Base-by-base conservation (phyloP, 23 tunicate species). In the Trididemnum miniatum region DNA sequence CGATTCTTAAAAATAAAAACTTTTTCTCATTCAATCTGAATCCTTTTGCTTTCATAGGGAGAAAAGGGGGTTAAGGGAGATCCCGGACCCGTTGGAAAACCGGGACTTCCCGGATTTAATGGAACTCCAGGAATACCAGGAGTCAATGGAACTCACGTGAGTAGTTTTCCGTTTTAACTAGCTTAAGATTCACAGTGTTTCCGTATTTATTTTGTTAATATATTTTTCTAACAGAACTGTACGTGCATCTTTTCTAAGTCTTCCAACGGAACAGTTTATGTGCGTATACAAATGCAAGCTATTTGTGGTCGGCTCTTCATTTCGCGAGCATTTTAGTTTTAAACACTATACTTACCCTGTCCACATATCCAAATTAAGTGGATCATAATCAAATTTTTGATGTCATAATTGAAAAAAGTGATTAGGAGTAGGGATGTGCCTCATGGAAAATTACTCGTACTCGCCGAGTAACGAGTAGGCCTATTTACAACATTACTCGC, bases 61-160 rank as follows among this genome's bases (percentile, higher is more conserved):
- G 29, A 20, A 5, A 20, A 51, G 31, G 67, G 67, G 22, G 27
- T 62, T 27, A 64, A 76, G 29, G 89, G 89, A 37, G 77, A 64
- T 1, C 51, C 37, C 7, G 89, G 89, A 20, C 20, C 35, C 2
- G 32, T 31, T 30, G 92, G 92, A 49, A 65, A 34, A 75, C 86
- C 85, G 1, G 91, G 81, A 31, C 31, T 82, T 31, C 83, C 84
- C 24, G 92, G 92, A 0, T 20, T 30, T 2, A 83, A 84, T 72
- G 95, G 95, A 74, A 28, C 40, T 2, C 80, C 81, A 20, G 96
- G 96, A 51, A 80, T 78, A 32, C 80, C 81, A 20, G 96, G 96
- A 51, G 74, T 78, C 23, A 80, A 85, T 32, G 96, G 96, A 74
- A 71, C 35, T 27, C 67, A 59, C 24, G 96, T 83, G 35, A 25